phyloP scores from a whole-genome alignment of 2,888 invertebrate species.

The Polymixis lichenea region DNA sequence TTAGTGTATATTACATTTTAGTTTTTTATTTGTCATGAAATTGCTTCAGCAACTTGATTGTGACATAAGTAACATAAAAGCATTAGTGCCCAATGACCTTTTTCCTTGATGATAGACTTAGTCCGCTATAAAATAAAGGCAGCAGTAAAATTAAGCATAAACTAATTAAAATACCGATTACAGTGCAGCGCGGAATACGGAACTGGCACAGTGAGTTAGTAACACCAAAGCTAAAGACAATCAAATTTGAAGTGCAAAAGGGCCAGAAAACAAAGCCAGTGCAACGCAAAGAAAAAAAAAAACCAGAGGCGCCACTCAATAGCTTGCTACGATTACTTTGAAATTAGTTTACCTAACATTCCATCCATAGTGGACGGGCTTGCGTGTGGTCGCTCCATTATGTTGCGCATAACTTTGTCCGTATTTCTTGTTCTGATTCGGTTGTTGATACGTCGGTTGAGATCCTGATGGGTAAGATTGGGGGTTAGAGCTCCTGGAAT shows the following conservation, averaged over 20 bases:
- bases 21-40: conserved; percentile 22
- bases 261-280: conserved; percentile 45
- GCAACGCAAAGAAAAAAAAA: conserved; percentile 63
- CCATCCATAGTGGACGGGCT: conserved; percentile 86
- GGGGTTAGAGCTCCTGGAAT: conserved; percentile 83
- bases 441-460: conserved; percentile 79
- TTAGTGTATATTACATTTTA: conserved; percentile 30
- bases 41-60: conserved; percentile 36
- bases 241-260: conserved; percentile 22
- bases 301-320: conserved; percentile 68
- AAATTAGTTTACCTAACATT: conserved; percentile 86
- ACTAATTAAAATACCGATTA: conserved; percentile 3
- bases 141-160: conserved; percentile 23
- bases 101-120: not conserved
- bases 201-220: conserved; percentile 39
- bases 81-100: conserved; percentile 28
- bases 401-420: conserved; percentile 78
- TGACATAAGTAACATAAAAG: conserved; percentile 31
- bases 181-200: conserved; percentile 28
- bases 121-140: conserved; percentile 9
- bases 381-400: conserved; percentile 79
- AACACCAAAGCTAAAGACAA: conserved; percentile 39
- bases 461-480: conserved; percentile 85
- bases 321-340: conserved; percentile 59
- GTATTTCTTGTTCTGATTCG: conserved; percentile 82